phyloP scores from a whole-genome alignment of 2,888 invertebrate genomes.

The Xestia ashworthii region DNA sequence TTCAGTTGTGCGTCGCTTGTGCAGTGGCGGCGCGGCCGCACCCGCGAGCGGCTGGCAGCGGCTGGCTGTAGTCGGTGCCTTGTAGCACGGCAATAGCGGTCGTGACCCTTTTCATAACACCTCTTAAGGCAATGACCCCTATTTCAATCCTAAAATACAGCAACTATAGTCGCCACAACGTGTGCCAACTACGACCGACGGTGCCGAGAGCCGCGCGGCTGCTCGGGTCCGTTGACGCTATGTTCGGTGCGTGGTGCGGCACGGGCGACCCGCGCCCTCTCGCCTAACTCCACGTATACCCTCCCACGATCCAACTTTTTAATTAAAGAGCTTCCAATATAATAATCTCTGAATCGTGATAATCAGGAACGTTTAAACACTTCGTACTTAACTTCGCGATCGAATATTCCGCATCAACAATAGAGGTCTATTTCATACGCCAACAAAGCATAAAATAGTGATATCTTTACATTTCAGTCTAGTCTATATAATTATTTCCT shows the following conservation, averaged over 20 bases:
- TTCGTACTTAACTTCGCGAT: constrained; percentile 79
- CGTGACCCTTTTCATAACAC: not conserved
- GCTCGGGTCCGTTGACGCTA: constrained; percentile 26
- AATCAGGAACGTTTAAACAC: constrained; percentile 84
- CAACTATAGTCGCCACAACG: not conserved
- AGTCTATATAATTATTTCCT: constrained; percentile 90
- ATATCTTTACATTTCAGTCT: constrained; percentile 91
- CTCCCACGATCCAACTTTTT: constrained; percentile 81
- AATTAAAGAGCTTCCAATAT: constrained; percentile 84
- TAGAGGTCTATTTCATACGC: constrained; percentile 87
- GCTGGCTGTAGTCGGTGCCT: not conserved
- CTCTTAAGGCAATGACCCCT: not conserved
- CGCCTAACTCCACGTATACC: constrained; percentile 72
- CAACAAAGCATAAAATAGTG: constrained; percentile 91
- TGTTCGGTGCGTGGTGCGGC: constrained; percentile 13
- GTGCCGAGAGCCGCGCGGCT: constrained; percentile 8
- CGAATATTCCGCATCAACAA: constrained; percentile 85
- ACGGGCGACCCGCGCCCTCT: constrained; percentile 49
- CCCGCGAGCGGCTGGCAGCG: not conserved
- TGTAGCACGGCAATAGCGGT: not conserved
- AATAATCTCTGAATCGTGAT: constrained; percentile 81
- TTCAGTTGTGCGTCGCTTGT: constrained; percentile 85
- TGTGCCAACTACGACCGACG: not conserved
- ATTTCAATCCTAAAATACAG: not conserved
- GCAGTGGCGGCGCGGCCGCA: constrained; percentile 61